These are phyloP conservation scores for Macropis europaea DNA, from an alignment of 2,888 invertebrate genomes.

Conservation along the genomic window DNA sequence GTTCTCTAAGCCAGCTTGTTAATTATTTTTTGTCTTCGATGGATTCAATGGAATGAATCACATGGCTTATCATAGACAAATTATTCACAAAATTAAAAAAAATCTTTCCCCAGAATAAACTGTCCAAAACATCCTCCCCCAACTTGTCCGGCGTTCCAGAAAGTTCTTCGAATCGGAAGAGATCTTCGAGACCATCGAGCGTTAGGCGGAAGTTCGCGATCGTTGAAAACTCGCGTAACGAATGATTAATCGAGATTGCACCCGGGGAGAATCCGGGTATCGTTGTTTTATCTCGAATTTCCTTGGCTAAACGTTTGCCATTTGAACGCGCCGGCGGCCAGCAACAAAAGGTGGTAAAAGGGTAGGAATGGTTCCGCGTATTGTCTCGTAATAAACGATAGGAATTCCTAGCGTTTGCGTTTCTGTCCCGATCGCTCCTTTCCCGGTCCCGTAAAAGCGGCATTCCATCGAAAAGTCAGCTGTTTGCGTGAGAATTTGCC, in stretches of 20 bases:
- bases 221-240: slow-evolving; percentile 21
- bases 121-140: too few relatives aligned
- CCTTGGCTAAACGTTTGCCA: slow-evolving; percentile 27
- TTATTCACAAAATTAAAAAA: too few relatives aligned
- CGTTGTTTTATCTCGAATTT: slow-evolving; percentile 33
- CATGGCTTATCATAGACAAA: too few relatives aligned
- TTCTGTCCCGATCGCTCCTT: slow-evolving; percentile 49
- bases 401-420: slow-evolving; percentile 42
- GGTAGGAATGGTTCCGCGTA: slow-evolving; percentile 45
- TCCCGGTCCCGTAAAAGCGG: slow-evolving; percentile 29
- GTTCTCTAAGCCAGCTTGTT: too few relatives aligned
- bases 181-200: too few relatives aligned
- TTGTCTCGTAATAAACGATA: slow-evolving; percentile 50
- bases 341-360: slow-evolving; percentile 50
- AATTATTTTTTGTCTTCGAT: too few relatives aligned
- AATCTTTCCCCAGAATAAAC: too few relatives aligned
- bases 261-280: slow-evolving; percentile 25
- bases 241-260: slow-evolving; percentile 46
- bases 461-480: slow-evolving; percentile 47
- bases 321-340: slow-evolving; percentile 34
- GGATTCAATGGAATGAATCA: too few relatives aligned
- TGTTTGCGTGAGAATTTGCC: slow-evolving; percentile 34
- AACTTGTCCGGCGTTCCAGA: too few relatives aligned
- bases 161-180: too few relatives aligned
- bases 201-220: too few relatives aligned